Evolutionary conservation across 2,113 vertebrate species (phyloP).

Genomic region (Struthio camelus): DNA sequence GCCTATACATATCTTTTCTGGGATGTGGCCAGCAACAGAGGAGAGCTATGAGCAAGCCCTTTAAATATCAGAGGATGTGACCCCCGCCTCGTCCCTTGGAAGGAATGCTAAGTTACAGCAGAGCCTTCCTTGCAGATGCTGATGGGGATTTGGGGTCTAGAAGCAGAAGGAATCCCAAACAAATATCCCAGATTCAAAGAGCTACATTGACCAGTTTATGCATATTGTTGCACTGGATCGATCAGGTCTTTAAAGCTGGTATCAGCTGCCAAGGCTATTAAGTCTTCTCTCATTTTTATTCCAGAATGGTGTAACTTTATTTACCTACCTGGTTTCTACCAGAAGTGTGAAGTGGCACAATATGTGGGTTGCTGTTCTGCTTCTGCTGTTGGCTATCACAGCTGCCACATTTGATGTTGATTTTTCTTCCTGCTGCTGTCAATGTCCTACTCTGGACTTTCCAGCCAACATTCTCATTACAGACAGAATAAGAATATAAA

Average conservation of each 20-base stretch:
- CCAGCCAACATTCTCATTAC: neutral
- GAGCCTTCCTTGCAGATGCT: neutral
- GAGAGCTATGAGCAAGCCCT: neutral
- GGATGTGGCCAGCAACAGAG: neutral
- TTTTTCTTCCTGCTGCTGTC: neutral
- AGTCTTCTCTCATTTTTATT: neutral
- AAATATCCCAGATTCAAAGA: neutral
- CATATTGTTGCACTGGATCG: fast-evolving
- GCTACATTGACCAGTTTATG: fast-evolving
- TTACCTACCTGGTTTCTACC: neutral
- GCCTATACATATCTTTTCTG: neutral
- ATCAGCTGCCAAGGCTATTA: neutral
- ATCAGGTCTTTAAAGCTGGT: neutral
- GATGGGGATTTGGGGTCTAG: neutral
- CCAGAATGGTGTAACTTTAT: neutral
- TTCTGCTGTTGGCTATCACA: neutral
- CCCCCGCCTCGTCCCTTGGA: neutral
- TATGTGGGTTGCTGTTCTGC: neutral
- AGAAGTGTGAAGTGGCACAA: neutral
- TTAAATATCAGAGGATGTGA: neutral
- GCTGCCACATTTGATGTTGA: neutral
- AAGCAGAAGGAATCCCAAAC: neutral
- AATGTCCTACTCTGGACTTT: neutral
- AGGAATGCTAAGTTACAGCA: neutral
- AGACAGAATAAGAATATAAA: neutral